Evolutionary conservation across 2,797 vertebrate species (phyloP).

Genomic region (Pseudotriccus pelzelni): DNA sequence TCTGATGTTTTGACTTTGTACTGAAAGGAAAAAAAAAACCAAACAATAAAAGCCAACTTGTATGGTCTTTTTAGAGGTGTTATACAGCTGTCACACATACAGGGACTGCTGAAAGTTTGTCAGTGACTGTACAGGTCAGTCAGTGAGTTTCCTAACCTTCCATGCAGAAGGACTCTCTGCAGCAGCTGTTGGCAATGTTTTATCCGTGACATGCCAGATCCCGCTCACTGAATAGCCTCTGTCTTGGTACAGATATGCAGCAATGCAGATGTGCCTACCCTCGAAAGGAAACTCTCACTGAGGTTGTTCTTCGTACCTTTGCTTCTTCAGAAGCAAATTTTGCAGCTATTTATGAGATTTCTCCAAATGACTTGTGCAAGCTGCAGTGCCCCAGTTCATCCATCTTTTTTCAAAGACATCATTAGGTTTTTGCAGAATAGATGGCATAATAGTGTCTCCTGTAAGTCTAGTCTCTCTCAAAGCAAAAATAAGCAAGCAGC

Average conservation of each 20-base stretch:
- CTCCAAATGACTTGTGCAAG: neutral
- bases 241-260: neutral
- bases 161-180: neutral
- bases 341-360: neutral
- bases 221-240: neutral
- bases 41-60: neutral
- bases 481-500: neutral
- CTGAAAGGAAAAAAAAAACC: neutral
- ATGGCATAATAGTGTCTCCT: neutral
- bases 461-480: neutral
- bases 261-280: neutral
- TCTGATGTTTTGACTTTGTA: neutral
- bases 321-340: neutral
- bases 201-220: neutral
- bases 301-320: neutral
- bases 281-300: neutral
- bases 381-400: fast-evolving
- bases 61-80: neutral
- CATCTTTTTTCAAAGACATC: neutral
- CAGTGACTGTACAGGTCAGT: neutral
- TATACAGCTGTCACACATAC: neutral
- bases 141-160: neutral
- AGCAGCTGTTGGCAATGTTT: neutral
- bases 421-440: neutral
- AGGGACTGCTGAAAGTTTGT: neutral